phyloP scores from a whole-genome alignment of 2,113 vertebrate species.

The Meriones unguiculatus region DNA sequence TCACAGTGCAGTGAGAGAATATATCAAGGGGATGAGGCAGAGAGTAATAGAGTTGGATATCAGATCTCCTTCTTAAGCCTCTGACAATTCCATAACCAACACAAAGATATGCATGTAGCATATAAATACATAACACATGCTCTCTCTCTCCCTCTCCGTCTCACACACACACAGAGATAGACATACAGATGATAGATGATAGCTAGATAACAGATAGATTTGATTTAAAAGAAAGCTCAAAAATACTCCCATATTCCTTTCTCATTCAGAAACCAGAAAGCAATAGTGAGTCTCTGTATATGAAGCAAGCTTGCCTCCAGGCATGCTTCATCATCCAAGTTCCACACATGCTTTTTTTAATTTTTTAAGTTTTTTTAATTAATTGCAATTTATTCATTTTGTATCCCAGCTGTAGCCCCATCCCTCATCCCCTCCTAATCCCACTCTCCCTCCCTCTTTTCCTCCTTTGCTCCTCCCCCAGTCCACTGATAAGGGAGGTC shows the following conservation, averaged over 20 bases:
- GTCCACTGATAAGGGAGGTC: too few species aligned
- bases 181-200: too few species aligned
- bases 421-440: too few species aligned
- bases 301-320: not conserved
- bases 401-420: too few species aligned
- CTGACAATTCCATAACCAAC: not conserved
- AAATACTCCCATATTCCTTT: not conserved
- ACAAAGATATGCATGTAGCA: not conserved
- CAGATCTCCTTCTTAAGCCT: not conserved
- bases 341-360: not conserved
- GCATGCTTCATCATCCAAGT: not conserved
- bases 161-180: too few species aligned
- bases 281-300: not conserved
- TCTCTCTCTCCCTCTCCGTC: not conserved
- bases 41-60: not conserved
- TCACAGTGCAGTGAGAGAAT: not conserved
- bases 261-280: conserved; percentile 2
- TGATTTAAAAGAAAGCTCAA: not conserved
- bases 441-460: too few species aligned
- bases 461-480: too few species aligned
- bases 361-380: too few species aligned
- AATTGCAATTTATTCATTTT: too few species aligned
- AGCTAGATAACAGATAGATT: not conserved
- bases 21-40: not conserved
- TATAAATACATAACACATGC: not conserved